Evolutionary conservation across 2,797 vertebrate genomes (phyloP), one percentile per base, ranked within the genome.

Genomic region (Dryobates pubescens): DNA sequence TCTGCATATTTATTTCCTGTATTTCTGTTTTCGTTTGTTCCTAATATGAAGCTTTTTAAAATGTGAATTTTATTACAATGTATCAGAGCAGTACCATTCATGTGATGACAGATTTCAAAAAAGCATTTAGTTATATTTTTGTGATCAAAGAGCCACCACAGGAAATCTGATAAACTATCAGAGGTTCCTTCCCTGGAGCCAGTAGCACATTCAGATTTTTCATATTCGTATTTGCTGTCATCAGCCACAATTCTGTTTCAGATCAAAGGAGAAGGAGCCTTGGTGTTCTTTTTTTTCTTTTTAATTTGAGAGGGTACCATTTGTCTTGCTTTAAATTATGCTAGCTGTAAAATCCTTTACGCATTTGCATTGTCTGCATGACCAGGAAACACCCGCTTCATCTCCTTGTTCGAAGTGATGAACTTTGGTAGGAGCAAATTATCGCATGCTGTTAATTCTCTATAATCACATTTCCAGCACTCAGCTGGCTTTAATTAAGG

Each of bases 371-470:
- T 85, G 78, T 79, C 43, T 75, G 12, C 75, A 49, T 67, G 64
- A 82, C 47, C n/a, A 82, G 85, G 83, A 93, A 88, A 77, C 29
- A 89, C 63, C 27, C 54, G 83, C 69, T 94, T 74, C 84, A 82
- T 90, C 70, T 73, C 12, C 18, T 6, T 30, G 61, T 96, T 97
- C 93, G 93, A 92, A 93, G 70, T 59, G 36, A 91, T 68, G 88
- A 95, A 95, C 78, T 89, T 69, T 38, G 71, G 81, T 89, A 92
- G 89, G 92, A 82, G 32, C 38, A 70, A 74, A 68, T 95, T 91
- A 89, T 96, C 93, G 92, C 93, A 38, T 96, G 95, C 86, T 96
- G 86, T 78, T 95, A 88, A 94, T 96, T 95, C 71, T 82, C 32
- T 63, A 29, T 78, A 83, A 30, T 87, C 80, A 49, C 27, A 57